Evolutionary conservation across 2,113 vertebrate genomes (phyloP).

Genomic region (Podarcis cretensis): DNA sequence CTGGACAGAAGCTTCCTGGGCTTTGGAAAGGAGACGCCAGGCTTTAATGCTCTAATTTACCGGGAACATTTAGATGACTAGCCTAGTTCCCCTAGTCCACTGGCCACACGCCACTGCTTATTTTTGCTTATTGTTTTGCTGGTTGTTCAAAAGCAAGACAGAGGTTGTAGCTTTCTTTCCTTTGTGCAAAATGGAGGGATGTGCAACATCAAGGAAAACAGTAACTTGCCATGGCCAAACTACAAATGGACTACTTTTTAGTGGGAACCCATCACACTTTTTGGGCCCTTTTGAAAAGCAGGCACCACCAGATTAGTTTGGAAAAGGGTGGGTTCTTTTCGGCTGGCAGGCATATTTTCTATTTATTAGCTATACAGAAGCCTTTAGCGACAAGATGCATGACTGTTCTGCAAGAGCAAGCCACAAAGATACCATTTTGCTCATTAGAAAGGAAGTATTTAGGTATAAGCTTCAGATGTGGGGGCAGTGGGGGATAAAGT

Average conservation of each 20-base stretch:
- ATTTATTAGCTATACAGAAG: background rate
- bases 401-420: background rate
- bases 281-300: constrained; percentile 12
- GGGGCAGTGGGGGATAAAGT: background rate
- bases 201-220: background rate
- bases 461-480: background rate
- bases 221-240: background rate
- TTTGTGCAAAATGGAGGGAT: background rate
- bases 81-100: too few species aligned
- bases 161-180: background rate
- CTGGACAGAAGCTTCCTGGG: too few species aligned
- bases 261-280: background rate
- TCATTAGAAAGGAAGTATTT: constrained; percentile 3
- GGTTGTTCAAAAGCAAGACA: too few species aligned
- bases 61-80: too few species aligned
- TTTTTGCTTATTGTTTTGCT: background rate
- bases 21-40: too few species aligned
- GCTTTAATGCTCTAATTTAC: too few species aligned
- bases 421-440: background rate
- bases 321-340: background rate
- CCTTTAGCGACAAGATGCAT: background rate
- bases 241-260: background rate
- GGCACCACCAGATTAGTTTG: background rate
- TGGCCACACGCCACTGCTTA: background rate
- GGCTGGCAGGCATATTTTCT: accelerated